Conservation (phyloP, 2,797 vertebrate species). For the Arctocebus calabarensis region DNA sequence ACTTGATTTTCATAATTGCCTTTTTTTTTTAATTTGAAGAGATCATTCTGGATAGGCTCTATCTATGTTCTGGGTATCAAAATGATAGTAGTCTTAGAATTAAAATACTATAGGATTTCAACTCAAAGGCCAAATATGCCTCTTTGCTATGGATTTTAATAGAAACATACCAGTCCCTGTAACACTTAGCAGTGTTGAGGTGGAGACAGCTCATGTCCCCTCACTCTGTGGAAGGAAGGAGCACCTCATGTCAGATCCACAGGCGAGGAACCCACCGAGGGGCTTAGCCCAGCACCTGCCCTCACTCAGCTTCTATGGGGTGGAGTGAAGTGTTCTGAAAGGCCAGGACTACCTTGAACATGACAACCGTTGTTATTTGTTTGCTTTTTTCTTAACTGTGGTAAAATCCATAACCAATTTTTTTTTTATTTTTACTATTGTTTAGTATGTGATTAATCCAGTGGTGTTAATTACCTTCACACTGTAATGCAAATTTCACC, state of each 20-base stretch:
- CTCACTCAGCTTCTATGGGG: background rate
- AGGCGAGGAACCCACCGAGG: no score
- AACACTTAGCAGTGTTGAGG: background rate
- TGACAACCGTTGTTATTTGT: background rate
- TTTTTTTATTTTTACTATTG: no score
- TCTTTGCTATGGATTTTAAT: background rate
- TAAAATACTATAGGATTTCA: background rate
- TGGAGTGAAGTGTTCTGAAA: background rate
- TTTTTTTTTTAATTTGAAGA: background rate
- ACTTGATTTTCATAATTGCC: background rate
- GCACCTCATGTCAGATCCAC: background rate
- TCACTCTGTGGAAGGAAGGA: background rate
- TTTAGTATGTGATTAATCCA: no score
- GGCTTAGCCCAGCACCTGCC: background rate
- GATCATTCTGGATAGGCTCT: background rate
- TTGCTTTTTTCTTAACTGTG: background rate
- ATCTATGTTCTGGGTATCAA: background rate
- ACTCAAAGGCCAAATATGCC: background rate
- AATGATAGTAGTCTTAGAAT: background rate
- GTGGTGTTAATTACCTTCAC: no score
- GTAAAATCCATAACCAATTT: no score
- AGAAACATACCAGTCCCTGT: background rate
- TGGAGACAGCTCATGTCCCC: background rate
- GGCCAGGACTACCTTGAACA: background rate
- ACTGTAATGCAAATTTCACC: no score